Evolutionary conservation across 2,888 invertebrate genomes (phyloP).

Genomic region (Agelastica alni): DNA sequence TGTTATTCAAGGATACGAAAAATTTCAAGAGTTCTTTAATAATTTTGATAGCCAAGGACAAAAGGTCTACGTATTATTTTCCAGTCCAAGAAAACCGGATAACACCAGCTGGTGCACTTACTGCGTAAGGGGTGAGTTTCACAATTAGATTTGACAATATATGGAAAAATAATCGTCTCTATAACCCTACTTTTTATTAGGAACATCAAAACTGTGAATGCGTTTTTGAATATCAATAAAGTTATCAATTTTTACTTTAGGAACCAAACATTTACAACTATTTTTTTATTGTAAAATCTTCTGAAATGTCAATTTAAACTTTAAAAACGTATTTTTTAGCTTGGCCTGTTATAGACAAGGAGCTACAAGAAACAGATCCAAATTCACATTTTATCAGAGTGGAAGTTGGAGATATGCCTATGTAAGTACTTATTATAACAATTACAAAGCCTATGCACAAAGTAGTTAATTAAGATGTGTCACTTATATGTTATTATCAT

Average conservation of each 20-base stretch:
- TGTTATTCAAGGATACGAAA: constrained; percentile 65
- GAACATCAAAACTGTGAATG: background rate
- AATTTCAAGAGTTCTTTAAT: constrained; percentile 63
- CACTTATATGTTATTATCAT: no score
- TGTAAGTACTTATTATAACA: constrained; percentile 74
- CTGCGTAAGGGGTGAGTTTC: constrained; percentile 72
- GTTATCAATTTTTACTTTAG: background rate
- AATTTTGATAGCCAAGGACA: constrained; percentile 58
- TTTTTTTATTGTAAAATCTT: background rate
- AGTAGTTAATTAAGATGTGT: no score
- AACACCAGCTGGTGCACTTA: constrained; percentile 90
- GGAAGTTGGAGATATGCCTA: constrained; percentile 75
- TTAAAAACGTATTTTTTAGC: no score
- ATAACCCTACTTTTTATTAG: background rate
- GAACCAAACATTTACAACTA: background rate
- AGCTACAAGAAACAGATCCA: constrained; percentile 64
- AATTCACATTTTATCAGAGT: constrained; percentile 74
- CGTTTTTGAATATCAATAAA: background rate
- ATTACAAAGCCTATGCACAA: no score
- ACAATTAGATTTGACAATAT: no score
- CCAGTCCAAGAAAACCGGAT: constrained; percentile 65
- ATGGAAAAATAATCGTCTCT: no score
- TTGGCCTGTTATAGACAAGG: constrained; percentile 75
- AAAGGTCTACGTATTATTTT: constrained; percentile 64
- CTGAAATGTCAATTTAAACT: constrained; percentile 24